Percentiles rank a stretch among this genome's conserved stretches.
Conservation (phyloP, 2,797 vertebrate genomes). For the Propithecus deckenii region DNA sequence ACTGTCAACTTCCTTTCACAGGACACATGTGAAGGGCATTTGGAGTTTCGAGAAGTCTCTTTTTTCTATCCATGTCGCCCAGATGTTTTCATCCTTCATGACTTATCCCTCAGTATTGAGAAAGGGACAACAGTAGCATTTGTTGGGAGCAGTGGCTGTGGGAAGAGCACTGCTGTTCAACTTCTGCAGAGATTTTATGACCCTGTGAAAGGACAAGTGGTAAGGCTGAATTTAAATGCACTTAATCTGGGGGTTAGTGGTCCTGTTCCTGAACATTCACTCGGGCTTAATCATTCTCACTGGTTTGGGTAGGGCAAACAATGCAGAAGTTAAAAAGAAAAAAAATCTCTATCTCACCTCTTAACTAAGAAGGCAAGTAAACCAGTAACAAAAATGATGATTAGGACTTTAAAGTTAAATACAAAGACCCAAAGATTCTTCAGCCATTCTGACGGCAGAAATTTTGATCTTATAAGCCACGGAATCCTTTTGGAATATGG, state of each 20-base stretch:
- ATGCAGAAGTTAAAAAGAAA: background rate
- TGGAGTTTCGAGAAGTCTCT: conserved; percentile 72
- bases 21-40: conserved; percentile 59
- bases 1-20: conserved; percentile 26
- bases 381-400: background rate
- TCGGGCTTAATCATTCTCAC: background rate
- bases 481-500: background rate
- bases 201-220: conserved; percentile 63
- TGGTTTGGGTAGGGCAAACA: background rate
- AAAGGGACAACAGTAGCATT: conserved; percentile 64
- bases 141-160: conserved; percentile 73
- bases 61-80: conserved; percentile 71
- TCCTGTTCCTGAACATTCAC: background rate
- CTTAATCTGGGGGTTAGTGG: background rate
- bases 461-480: background rate
- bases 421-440: background rate
- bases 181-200: conserved; percentile 81
- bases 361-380: conserved; percentile 12
- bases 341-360: background rate
- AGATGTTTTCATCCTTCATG: conserved; percentile 57
- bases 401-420: background rate
- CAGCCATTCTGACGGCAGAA: background rate
- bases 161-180: conserved; percentile 74
- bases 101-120: conserved; percentile 62
- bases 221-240: conserved; percentile 53